Evolutionary conservation across 2,113 vertebrate species (phyloP), one percentile per base, ranked within the genome.

Genomic region (Ginglymostoma cirratum): DNA sequence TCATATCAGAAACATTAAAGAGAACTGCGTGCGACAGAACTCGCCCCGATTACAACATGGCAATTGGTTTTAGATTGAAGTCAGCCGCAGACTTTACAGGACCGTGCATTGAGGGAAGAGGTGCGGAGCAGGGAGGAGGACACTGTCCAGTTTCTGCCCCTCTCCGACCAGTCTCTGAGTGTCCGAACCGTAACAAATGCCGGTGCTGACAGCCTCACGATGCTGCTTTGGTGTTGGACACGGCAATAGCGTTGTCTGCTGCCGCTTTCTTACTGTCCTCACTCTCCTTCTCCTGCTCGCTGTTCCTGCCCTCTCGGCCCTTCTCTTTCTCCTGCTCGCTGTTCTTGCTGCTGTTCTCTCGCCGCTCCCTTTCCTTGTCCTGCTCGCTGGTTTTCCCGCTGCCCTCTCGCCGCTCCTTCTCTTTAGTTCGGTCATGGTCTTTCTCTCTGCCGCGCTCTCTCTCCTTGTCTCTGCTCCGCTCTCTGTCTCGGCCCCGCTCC

Each of bases 321-420:
- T 76, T 30, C 30, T 30, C 30, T 98, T 98, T 15, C 97, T 97
- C 52, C 97, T 96, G 66, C 96, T 15, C 95, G 98, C 98, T 0
- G 97, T 97, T 97, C 98, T 98, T 2, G 96, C 96, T 67, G 99
- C 98, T 98, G 80, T 99, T 98, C 96, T 96, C 97, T 80, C 97
- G 98, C 96, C 96, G 61, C 98, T 97, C 90, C 97, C 4, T 98
- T 98, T 96, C 90, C 98, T 97, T 98, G 98, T 96, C 90, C 98
- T 97, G 0, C 98, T 97, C 19, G 98, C 98, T 95, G 97, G 55
- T 95, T 0, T 98, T 98, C 1, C 97, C 97, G 1, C 98, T 97
- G 96, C 96, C 97, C 17, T 97, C 97, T 61, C 55, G 55, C 55
- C 55, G 55, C 93, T 97, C 97, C 67, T 97, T 96, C 38, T 97